A percentile compares a stretch with the other conserved stretches of the same genome.
These are phyloP conservation scores for Drosophila sp. DNA, from an alignment of 1,140 invertebrate genomes.

Conservation along the genomic window DNA sequence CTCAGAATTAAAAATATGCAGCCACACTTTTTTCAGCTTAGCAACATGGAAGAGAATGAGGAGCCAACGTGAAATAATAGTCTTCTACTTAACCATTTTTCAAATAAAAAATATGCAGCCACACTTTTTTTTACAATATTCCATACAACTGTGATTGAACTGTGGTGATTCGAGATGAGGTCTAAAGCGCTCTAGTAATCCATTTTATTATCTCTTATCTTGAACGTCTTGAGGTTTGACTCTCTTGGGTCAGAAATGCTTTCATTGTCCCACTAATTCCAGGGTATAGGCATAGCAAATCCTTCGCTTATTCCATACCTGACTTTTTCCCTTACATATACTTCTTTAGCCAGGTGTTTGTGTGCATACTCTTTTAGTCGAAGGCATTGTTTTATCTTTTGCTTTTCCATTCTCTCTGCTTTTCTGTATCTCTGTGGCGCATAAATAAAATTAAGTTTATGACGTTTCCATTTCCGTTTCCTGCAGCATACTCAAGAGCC, in stretches of 20 bases:
- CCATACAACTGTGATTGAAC: too few relatives aligned
- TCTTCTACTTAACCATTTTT: too few relatives aligned
- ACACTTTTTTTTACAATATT: too few relatives aligned
- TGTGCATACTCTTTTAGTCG: not conserved
- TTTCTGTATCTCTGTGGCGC: conserved; percentile 25
- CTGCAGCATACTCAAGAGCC: conserved; percentile 46
- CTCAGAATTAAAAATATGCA: not conserved
- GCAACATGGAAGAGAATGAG: too few relatives aligned
- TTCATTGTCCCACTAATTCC: not conserved
- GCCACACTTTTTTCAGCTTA: not conserved
- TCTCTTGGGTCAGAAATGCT: not conserved
- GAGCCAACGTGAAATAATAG: too few relatives aligned
- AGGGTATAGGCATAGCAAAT: not conserved
- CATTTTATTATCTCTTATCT: too few relatives aligned
- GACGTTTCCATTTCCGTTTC: conserved; percentile 76
- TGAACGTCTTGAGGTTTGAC: too few relatives aligned
- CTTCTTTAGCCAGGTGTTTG: not conserved
- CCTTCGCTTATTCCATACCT: not conserved
- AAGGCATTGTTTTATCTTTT: conserved; percentile 14
- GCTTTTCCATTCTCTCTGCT: not conserved
- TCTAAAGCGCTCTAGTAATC: too few relatives aligned
- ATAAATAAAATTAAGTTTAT: conserved; percentile 80
- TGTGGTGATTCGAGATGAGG: too few relatives aligned
- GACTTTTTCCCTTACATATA: not conserved
- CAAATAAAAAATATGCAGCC: too few relatives aligned